Conservation (phyloP, 2,888 invertebrate genomes). For the Eilema depressum region DNA sequence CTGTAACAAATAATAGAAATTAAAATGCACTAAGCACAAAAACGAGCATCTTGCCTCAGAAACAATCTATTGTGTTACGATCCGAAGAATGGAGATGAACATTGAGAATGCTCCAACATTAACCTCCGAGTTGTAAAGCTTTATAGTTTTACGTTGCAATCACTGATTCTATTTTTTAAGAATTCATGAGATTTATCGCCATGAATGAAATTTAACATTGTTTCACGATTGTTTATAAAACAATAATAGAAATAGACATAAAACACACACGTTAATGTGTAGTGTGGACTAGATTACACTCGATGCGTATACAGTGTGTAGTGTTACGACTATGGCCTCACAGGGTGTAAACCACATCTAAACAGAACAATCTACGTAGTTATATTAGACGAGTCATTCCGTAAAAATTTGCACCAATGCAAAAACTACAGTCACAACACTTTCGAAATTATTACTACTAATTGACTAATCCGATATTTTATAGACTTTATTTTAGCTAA, state of each 20-base stretch:
- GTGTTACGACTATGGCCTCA: constrained; percentile 29
- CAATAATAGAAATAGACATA: constrained; percentile 19
- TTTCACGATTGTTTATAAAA: constrained; percentile 12
- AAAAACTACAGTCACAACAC: no score
- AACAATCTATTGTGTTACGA: constrained; percentile 23
- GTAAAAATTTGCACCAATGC: no score
- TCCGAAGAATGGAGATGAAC: constrained; percentile 34
- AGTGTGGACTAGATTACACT: constrained; percentile 42
- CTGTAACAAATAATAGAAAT: constrained; percentile 35
- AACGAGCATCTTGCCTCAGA: constrained; percentile 47
- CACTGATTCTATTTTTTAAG: constrained; percentile 14
- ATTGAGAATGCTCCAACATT: background rate
- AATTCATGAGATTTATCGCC: background rate
- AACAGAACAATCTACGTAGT: constrained; percentile 43
- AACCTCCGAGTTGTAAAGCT: background rate
- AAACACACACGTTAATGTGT: constrained; percentile 23
- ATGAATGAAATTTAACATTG: background rate
- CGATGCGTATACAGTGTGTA: constrained; percentile 18
- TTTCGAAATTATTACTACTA: no score
- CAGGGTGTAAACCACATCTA: constrained; percentile 39
- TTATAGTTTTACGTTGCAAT: background rate
- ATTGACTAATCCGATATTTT: no score
- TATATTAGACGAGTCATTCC: no score
- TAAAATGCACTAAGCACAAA: constrained; percentile 49
- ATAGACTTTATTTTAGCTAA: no score